Conservation (phyloP, 2,797 vertebrate species). For the Heteromormyrus szaboi region DNA sequence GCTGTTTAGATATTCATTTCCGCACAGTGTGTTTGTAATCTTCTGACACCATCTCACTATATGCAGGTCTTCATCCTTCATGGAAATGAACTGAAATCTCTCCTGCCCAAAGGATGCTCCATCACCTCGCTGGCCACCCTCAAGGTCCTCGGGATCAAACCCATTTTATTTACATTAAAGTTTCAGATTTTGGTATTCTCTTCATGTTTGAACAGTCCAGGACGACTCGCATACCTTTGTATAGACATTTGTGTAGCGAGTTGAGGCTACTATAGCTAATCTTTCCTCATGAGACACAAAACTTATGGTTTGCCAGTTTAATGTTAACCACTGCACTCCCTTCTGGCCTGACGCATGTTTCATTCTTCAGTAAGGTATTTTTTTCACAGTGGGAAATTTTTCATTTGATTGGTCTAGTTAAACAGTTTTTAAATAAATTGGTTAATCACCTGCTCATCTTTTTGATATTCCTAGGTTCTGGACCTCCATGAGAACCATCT, state of each 20-base stretch:
- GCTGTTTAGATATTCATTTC: neutral
- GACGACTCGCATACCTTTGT: neutral
- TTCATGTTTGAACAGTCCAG: neutral
- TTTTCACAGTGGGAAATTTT: neutral
- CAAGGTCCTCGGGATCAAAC: constrained; percentile 64
- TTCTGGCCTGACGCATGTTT: neutral
- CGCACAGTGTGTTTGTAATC: neutral
- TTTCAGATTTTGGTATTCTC: neutral
- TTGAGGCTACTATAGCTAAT: neutral
- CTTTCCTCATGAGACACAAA: neutral
- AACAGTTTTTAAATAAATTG: neutral
- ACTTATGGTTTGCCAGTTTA: neutral
- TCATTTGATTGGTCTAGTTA: neutral
- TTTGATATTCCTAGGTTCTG: constrained; percentile 66
- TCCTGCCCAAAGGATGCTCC: constrained; percentile 79
- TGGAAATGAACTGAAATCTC: constrained; percentile 71
- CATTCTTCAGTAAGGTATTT: neutral
- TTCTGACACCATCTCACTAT: neutral
- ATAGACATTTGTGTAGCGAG: neutral
- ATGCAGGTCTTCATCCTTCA: constrained; percentile 83
- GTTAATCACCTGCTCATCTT: neutral
- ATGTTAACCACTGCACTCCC: neutral
- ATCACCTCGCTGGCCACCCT: constrained; percentile 68
- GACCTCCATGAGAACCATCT: constrained; percentile 88
- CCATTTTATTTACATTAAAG: neutral